Percentiles rank a stretch among this genome's conserved stretches.
Evolutionary conservation across 2,113 vertebrate genomes (phyloP).

Genomic region (Misgurnus mizolepis): DNA sequence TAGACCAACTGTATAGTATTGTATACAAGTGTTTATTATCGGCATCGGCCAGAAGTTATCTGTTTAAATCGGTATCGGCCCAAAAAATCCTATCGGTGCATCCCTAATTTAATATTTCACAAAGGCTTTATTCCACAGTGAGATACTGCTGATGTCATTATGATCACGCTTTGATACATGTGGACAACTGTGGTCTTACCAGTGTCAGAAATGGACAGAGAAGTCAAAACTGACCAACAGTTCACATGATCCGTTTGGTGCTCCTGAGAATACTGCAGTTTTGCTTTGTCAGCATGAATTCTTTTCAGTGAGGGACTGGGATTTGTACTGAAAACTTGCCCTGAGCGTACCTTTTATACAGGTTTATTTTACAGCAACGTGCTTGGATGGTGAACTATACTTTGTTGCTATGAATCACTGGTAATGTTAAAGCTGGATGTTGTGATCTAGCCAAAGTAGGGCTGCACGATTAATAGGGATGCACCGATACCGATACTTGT

Average conservation of each 20-base stretch:
- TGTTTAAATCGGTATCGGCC: no score
- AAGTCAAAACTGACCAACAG: background rate
- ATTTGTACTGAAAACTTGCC: conserved; percentile 5
- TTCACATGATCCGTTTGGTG: background rate
- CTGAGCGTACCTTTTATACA: background rate
- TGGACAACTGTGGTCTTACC: no score
- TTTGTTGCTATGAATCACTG: background rate
- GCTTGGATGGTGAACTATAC: background rate
- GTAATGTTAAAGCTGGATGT: background rate
- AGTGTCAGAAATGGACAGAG: no score
- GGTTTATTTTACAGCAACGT: conserved; percentile 8
- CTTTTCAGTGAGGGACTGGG: background rate
- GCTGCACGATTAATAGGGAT: no score
- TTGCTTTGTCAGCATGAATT: conserved; percentile 1
- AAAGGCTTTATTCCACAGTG: background rate
- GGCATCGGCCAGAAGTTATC: no score
- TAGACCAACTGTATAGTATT: no score
- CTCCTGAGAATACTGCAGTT: background rate
- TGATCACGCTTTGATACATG: background rate
- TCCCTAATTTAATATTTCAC: no score
- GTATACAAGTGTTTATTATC: no score
- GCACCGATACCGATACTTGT: no score
- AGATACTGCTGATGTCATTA: background rate
- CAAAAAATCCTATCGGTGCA: no score
- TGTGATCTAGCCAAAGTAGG: conserved; percentile 3